Base-by-base conservation (phyloP, 2,797 vertebrate genomes). In the Pogonophryne albipinna region DNA sequence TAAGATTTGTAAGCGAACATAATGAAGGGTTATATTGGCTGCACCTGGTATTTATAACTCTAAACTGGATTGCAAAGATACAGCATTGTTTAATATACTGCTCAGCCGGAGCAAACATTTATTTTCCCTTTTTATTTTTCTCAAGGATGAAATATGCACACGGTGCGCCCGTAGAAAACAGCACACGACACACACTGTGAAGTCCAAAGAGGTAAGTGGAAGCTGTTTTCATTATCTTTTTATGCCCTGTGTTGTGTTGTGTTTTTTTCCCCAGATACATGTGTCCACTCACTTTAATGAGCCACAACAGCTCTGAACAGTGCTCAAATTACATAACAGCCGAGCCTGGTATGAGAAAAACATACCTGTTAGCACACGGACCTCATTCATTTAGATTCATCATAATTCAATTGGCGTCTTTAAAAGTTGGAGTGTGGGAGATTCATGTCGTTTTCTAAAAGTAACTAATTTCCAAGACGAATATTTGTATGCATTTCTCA, bases 131-230 rank as follows among this genome's bases (percentile, higher is more conserved):
- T 13, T 45, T 80, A 71, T 78, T 67, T 78, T 46, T 59, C 66
- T 76, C 45, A 71, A 96, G 95, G 92, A 93, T 92, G 91, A 95
- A 93, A 90, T 94, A 94, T 95, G 95, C 86, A 73, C 90, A 83
- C 86, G 84, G 90, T 87, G 90, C 85, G 73, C 77, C 89, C 83
- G 17, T 93, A 93, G 88, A 88, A 81, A 74, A 87, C 84, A 90
- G 80, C 86, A 84, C 79, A 89, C 89, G 74, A 85, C 63, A 62
- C 79, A 73, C 88, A 71, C 72, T 87, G 87, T 93, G 87, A 94
- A 93, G 89, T 90, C 89, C 84, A 85, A 92, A 88, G 85, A 89
- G 92, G 95, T 95, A 81, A 95, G 95, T 95, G 80, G 86, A 86
- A 79, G 72, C 71, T 53, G 45, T 82, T 91, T 83, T 78, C 68